Evolutionary conservation across 1,140 invertebrate genomes (phyloP).

Genomic region (Papilio helenus): DNA sequence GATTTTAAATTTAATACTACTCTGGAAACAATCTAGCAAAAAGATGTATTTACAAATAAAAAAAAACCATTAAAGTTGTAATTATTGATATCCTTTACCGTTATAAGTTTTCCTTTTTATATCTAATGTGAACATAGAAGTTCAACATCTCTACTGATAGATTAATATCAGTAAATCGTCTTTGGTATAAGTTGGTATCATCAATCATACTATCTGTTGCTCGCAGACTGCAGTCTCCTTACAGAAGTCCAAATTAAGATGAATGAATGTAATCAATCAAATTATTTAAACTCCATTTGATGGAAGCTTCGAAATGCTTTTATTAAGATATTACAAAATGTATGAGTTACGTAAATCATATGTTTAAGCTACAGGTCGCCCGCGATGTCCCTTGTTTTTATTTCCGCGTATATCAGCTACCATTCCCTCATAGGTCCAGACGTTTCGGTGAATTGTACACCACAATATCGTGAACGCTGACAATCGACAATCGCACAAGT

Average conservation of each 20-base stretch:
- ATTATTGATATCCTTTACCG: too few relatives aligned
- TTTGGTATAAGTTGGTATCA: neutral
- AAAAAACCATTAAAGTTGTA: neutral
- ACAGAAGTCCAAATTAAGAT: constrained; percentile 5
- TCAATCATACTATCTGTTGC: neutral
- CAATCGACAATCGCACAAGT: too few relatives aligned
- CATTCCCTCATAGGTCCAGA: too few relatives aligned
- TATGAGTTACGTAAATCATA: too few relatives aligned
- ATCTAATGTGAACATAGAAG: neutral
- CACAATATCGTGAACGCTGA: too few relatives aligned
- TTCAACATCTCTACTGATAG: neutral
- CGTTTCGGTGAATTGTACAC: too few relatives aligned
- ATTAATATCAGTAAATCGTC: neutral
- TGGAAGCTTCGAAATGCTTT: neutral
- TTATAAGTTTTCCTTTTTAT: neutral
- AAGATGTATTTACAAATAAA: neutral
- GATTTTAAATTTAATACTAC: neutral
- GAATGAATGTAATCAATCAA: constrained; percentile 22
- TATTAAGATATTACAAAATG: neutral
- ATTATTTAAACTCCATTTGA: constrained; percentile 17
- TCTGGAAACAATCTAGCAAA: neutral
- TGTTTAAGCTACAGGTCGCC: too few relatives aligned
- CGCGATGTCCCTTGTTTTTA: too few relatives aligned
- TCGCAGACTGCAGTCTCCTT: constrained; percentile 3
- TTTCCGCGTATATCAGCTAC: too few relatives aligned